Evolutionary conservation across 2,797 vertebrate species (phyloP).

Genomic region (Enteromius thamalakanensis): DNA sequence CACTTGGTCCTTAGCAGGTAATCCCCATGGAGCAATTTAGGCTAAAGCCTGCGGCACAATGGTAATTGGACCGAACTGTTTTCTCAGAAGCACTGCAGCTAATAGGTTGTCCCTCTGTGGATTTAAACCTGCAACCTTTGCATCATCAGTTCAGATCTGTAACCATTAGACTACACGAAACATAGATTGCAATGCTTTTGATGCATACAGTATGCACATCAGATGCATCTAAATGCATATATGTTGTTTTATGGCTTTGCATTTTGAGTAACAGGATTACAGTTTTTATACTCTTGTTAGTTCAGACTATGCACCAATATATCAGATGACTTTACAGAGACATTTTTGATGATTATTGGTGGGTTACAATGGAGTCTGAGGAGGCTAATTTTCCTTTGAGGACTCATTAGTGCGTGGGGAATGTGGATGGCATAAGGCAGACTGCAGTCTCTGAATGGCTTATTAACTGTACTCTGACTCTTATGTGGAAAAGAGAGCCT

Average conservation of each 20-base stretch:
- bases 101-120: constrained; percentile 16
- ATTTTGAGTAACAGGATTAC: background rate
- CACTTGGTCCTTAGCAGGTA: constrained; percentile 15
- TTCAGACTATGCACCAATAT: background rate
- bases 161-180: background rate
- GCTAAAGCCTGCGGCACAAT: constrained; percentile 8
- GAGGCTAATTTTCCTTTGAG: constrained; percentile 31
- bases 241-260: background rate
- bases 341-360: constrained; percentile 36
- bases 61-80: constrained; percentile 24
- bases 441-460: constrained; percentile 29
- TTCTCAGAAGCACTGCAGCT: constrained; percentile 8
- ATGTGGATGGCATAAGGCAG: constrained; percentile 23
- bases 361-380: constrained; percentile 4
- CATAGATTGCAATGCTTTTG: background rate
- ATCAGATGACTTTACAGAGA: constrained; percentile 17
- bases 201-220: background rate
- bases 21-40: constrained; percentile 34
- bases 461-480: constrained; percentile 33
- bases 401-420: constrained; percentile 35
- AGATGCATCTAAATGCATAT: background rate
- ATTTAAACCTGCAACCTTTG: constrained; percentile 14
- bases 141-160: constrained; percentile 20
- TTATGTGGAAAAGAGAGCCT: constrained; percentile 25
- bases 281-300: constrained; percentile 1